Evolutionary conservation across 2,113 vertebrate genomes (phyloP), one percentile per base, ranked within the genome.

Genomic region (Emydocephalus ijimae): DNA sequence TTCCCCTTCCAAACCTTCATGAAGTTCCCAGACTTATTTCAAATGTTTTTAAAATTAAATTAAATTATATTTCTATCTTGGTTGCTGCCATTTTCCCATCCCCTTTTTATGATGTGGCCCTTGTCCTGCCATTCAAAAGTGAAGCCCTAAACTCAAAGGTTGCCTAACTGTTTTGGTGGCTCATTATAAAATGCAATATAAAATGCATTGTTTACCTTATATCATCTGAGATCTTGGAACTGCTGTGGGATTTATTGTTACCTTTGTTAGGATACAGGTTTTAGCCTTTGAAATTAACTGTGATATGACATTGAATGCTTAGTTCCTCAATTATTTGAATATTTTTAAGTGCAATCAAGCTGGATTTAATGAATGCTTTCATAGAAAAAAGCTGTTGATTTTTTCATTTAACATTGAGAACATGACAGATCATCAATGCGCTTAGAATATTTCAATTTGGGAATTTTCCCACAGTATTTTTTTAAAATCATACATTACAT

Each of bases 371-470:
- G 91, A 94, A 93, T 94, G 93, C 61, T 93, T 29, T 96, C 95
- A 90, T 55, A 95, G 88, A 89, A 86, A 88, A 43, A 43, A 24
- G 85, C 90, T 48, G 9, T 96, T 93, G 95, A 96, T 97, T 96
- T 97, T 96, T 93, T 24, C 3, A 91, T 94, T 94, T 94, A 94
- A 95, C 94, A 95, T 96, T 89, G 93, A 90, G 90, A 94, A 57
- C 85, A 24, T 39, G 34, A 81, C 39, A 61, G 94, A 87, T 93
- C 14, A 34, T 96, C 93, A 92, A 87, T 94, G 81, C 94, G 93
- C 95, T 94, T 85, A 95, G 64, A 92, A 93, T 95, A 87, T 57
- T 92, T 39, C 85, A 59, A n/a, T 64, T 43, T n/a, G 52, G 34
- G 9, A 9, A n/a, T 90, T 90, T 90, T 52, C n/a, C 48, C 48